Base-by-base conservation (phyloP, 2,888 invertebrate species). In the Oscheius onirici region DNA sequence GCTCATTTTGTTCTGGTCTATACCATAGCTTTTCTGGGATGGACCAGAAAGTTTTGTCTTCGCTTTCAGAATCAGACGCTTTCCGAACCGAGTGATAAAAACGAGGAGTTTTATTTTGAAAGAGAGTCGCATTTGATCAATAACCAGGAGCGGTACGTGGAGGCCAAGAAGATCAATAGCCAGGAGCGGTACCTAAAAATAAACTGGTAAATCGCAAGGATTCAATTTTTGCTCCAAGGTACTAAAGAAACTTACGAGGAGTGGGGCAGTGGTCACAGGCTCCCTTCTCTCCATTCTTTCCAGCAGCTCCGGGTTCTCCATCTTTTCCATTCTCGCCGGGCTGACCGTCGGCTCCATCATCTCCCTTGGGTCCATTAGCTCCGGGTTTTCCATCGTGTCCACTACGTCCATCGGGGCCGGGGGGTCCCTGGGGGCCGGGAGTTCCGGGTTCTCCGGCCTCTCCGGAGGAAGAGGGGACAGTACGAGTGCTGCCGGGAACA, bases 261-360 rank as follows among this genome's bases (percentile, higher is more conserved):
- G 84, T 83, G 46, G 87, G 86, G 58, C 87, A 87, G 69, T 86
- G 85, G 63, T 87, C 87, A 80, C 87, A 87, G 43, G 79, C 71
- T 74, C 58, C 75, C 73, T 77, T 75, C 69, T 58, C 73, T 70
- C 63, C 71, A 41, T 72, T 75, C 75, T 58, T 74, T 61, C 87
- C 87, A 17, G 81, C 78, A 43, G 83, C 77, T 69, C 87, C 87
- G 10, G 74, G 78, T 40, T 81, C 82, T 73, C 82, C 82, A 8
- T 73, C 75, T 54, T 77, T 72, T 77, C 79, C 79, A 68, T 74
- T 72, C n/a, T 71, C 69, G 71, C 79, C 79, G 67, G 79, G 79
- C 46, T 71, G 67, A 67, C 79, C 79, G 43, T 79, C 68, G 17
- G 67, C 11, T 26, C 75, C 77, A 49, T 78, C 74, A 46, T 71